A percentile compares a stretch with the other conserved stretches of the same genome.
Conservation (phyloP, 2,888 invertebrate genomes). For the Agriopis leucophaearia region DNA sequence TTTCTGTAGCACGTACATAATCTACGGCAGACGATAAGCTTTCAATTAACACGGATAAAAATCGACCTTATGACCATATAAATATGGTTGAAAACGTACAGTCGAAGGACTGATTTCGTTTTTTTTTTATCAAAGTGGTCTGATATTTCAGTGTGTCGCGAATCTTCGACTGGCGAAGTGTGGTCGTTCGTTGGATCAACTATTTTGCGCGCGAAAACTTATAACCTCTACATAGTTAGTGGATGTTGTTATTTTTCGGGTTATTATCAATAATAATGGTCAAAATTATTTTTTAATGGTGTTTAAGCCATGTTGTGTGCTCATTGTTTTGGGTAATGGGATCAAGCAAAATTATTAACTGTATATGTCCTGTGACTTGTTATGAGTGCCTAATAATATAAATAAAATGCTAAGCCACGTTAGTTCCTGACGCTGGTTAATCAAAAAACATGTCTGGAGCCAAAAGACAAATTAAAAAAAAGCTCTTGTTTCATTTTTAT, state of each 20-base stretch:
- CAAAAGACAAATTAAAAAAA: too few species aligned
- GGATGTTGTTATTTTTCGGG: not conserved
- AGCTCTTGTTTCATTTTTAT: too few species aligned
- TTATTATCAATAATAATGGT: too few species aligned
- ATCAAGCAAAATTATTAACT: too few species aligned
- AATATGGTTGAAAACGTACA: conserved; percentile 12
- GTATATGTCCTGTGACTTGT: too few species aligned
- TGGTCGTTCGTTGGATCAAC: conserved; percentile 1
- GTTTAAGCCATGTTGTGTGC: too few species aligned
- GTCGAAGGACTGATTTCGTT: conserved; percentile 10
- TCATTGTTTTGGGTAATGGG: too few species aligned
- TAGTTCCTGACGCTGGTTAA: too few species aligned
- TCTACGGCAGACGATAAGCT: conserved; percentile 38
- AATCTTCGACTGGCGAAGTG: conserved; percentile 29
- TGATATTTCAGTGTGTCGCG: conserved; percentile 39
- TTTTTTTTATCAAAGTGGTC: conserved; percentile 35
- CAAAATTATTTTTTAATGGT: too few species aligned
- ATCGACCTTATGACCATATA: conserved; percentile 22
- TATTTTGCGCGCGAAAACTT: conserved; percentile 26
- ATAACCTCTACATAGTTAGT: conserved; percentile 1
- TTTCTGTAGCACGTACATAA: conserved; percentile 10
- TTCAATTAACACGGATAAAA: conserved; percentile 15
- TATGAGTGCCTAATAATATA: too few species aligned
- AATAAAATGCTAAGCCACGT: too few species aligned
- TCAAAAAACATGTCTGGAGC: too few species aligned